phyloP scores from a whole-genome alignment of 92 coral and sea anemone genomes.

The Porites cylindrica region DNA sequence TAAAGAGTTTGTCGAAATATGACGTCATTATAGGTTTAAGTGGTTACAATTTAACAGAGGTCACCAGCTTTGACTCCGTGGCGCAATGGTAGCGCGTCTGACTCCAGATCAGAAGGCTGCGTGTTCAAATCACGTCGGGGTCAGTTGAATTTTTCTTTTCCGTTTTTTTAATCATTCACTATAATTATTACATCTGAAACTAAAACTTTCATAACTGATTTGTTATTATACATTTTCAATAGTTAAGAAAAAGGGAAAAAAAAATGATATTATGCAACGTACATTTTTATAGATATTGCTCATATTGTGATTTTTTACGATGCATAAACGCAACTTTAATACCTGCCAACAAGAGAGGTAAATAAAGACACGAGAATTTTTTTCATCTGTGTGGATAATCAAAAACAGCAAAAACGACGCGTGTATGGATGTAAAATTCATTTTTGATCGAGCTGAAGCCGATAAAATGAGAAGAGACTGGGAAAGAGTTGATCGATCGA shows the following conservation, averaged over 20 bases:
- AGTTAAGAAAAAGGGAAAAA: too few species aligned
- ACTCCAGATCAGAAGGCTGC: conserved; percentile 83
- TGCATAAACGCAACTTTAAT: background rate
- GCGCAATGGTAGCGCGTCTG: conserved; percentile 86
- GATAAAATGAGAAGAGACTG: background rate
- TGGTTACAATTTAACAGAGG: background rate
- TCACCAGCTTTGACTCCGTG: conserved; percentile 51
- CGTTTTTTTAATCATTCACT: background rate
- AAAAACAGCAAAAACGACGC: background rate
- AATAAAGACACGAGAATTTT: background rate
- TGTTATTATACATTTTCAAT: too few species aligned
- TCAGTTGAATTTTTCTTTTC: conserved; percentile 15
- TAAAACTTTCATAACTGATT: too few species aligned
- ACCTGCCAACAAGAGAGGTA: too few species aligned
- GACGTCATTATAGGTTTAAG: background rate
- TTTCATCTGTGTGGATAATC: too few species aligned
- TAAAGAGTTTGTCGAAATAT: too few species aligned
- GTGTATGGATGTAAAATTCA: background rate
- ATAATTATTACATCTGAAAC: too few species aligned
- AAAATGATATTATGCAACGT: too few species aligned
- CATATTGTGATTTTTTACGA: background rate
- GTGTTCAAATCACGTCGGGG: conserved; percentile 80
- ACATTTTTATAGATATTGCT: too few species aligned
- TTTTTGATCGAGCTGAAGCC: background rate
- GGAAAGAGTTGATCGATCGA: background rate